Conservation (phyloP, 2,888 invertebrate species). For the Dicyrtoma fusca region DNA sequence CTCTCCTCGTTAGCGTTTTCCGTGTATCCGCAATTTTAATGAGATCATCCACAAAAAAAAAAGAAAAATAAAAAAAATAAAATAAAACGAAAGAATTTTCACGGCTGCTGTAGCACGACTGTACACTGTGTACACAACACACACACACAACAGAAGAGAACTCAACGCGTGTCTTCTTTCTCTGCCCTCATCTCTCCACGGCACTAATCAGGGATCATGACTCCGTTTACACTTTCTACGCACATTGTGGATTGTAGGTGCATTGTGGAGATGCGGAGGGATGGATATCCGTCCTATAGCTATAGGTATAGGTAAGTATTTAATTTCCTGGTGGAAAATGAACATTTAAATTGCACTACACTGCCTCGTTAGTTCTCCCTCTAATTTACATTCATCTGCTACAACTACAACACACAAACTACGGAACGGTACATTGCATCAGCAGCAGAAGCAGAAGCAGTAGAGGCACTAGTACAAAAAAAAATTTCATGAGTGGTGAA, state of each 20-base stretch:
- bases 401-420: no score
- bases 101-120: background rate
- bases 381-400: no score
- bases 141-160: no score
- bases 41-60: constrained; percentile 37
- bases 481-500: no score
- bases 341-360: background rate
- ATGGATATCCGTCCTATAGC: no score
- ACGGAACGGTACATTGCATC: no score
- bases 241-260: no score
- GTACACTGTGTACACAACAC: no score
- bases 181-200: background rate
- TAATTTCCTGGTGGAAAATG: background rate
- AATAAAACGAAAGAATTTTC: background rate
- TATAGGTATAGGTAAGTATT: background rate
- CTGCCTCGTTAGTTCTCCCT: background rate
- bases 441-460: no score
- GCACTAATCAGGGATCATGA: background rate
- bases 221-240: background rate
- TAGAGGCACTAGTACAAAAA: no score
- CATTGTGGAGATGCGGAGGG: no score
- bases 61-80: constrained; percentile 20
- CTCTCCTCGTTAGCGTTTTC: constrained; percentile 33
- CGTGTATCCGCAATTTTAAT: constrained; percentile 29
- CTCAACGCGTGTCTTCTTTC: constrained; percentile 2